phyloP scores from a whole-genome alignment of 92 coral and sea anemone genomes.

The Zoanthus solanderi region DNA sequence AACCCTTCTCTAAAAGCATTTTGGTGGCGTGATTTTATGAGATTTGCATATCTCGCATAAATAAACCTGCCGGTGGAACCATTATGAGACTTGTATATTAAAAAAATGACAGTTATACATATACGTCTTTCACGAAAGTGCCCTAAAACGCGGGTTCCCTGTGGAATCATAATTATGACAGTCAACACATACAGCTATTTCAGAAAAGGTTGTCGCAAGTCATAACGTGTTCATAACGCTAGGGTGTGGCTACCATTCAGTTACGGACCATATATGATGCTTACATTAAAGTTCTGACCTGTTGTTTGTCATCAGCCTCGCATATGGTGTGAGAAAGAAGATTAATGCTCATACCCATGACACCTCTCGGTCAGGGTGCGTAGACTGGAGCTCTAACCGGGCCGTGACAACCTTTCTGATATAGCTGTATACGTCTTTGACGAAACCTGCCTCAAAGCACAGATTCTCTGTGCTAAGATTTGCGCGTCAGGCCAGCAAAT shows the following conservation, averaged over 20 bases:
- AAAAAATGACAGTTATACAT: slow-evolving; percentile 2
- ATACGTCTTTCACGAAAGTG: not conserved
- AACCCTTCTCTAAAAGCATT: not conserved
- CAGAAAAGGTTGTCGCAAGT: not conserved
- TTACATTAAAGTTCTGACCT: not conserved
- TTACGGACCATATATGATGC: not conserved
- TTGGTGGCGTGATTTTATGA: not conserved
- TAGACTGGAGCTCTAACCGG: slow-evolving; percentile 16
- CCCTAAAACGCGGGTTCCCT: not conserved
- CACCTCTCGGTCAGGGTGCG: slow-evolving; percentile 4
- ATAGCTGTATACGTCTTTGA: not conserved
- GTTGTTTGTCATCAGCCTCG: slow-evolving; percentile 16
- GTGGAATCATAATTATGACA: slow-evolving; percentile 8
- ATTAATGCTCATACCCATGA: not conserved
- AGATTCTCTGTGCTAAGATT: not conserved
- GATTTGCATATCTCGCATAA: slow-evolving; percentile 6
- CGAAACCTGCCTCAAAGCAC: slow-evolving; percentile 1
- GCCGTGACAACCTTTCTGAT: slow-evolving; percentile 18
- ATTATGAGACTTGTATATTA: not conserved
- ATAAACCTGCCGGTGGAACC: not conserved
- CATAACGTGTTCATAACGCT: slow-evolving; percentile 9
- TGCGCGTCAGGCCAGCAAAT: not conserved
- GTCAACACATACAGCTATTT: slow-evolving; percentile 17
- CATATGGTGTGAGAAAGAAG: slow-evolving; percentile 3
- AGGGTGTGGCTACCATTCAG: slow-evolving; percentile 11